Evolutionary conservation across 2,888 invertebrate genomes (phyloP), one percentile per base, ranked within the genome.

Genomic region (Cataglyphis albicans): DNA sequence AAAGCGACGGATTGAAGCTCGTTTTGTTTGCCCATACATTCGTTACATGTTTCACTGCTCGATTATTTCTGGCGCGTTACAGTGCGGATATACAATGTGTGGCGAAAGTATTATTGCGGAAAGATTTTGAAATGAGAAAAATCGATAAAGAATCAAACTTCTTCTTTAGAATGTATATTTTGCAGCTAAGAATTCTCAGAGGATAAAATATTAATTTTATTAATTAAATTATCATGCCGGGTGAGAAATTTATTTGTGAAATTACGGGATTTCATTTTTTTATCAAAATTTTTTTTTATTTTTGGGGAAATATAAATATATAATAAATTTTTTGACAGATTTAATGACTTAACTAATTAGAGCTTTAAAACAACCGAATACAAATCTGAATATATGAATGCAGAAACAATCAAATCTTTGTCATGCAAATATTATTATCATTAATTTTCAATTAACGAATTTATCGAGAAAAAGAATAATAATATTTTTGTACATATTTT

Each of bases 1-100:
- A 78, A 78, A 78, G 57, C 67, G 76, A 48, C 48, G 48, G 48
- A 78, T 67, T 78, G 67, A 57, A 67, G 67, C 57, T 78, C 57
- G 76, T 67, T 78, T 67, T 57, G 57, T 78, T 63, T 76, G 29
- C n/a, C 32, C 44, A 67, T 57, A 67, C 57, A 41, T 65, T 78
- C 44, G 57, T 78, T 67, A 67, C 76, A 67, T 67, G 67, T 78
- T 78, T 57, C 67, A 59, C 18, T 32, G 32, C 57, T 67, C 76
- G 21, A 35, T 68, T 15, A 59, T 78, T 59, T 68, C 15, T 35
- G 18, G n/a, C 68, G 35, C 44, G 68, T 59, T 61, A 68, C 44
- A 21, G 2, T 25, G 67, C 55, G 52, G 61, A 52, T 38, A 35
- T 68, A 44, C 44, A 78, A 59, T 59, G 59, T 32, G 21, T 32